Evolutionary conservation across 2,888 invertebrate genomes (phyloP).

Genomic region (Amphipyra tragopoginis): DNA sequence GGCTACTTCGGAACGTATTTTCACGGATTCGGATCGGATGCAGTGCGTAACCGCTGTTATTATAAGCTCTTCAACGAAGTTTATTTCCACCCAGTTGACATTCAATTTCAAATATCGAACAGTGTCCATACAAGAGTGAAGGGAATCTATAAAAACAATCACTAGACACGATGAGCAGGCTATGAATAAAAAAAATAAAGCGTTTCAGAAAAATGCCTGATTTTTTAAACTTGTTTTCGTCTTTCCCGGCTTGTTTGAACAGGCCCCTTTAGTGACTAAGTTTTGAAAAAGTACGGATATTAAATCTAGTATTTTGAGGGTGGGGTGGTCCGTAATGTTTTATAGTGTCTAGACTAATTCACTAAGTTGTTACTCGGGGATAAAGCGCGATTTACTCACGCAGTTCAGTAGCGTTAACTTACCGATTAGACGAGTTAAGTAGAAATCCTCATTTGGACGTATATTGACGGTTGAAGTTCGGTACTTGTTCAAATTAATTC

Average conservation of each 20-base stretch:
- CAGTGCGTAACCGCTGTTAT: no score
- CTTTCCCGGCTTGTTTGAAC: slow-evolving; percentile 46
- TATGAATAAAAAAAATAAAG: slow-evolving; percentile 30
- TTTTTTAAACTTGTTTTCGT: slow-evolving; percentile 21
- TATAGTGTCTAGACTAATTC: slow-evolving; percentile 60
- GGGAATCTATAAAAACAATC: slow-evolving; percentile 38
- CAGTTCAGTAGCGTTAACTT: no score
- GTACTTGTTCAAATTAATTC: no score
- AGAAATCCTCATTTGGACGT: no score
- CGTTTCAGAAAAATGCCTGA: slow-evolving; percentile 25
- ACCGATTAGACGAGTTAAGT: no score
- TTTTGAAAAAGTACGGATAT: slow-evolving; percentile 46
- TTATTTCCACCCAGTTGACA: slow-evolving; percentile 18
- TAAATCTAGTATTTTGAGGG: slow-evolving; percentile 37
- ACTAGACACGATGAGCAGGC: slow-evolving; percentile 18
- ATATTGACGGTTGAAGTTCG: no score
- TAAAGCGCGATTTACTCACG: not conserved
- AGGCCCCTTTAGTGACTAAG: slow-evolving; percentile 37
- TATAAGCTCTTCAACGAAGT: slow-evolving; percentile 2
- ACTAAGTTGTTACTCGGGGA: slow-evolving; percentile 27
- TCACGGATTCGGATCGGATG: no score
- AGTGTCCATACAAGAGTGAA: slow-evolving; percentile 8
- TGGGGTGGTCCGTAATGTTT: slow-evolving; percentile 43
- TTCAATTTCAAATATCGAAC: slow-evolving; percentile 44
- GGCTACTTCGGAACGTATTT: no score